phyloP scores from a whole-genome alignment of 2,797 vertebrate genomes.

The Gymnocypris eckloni region DNA sequence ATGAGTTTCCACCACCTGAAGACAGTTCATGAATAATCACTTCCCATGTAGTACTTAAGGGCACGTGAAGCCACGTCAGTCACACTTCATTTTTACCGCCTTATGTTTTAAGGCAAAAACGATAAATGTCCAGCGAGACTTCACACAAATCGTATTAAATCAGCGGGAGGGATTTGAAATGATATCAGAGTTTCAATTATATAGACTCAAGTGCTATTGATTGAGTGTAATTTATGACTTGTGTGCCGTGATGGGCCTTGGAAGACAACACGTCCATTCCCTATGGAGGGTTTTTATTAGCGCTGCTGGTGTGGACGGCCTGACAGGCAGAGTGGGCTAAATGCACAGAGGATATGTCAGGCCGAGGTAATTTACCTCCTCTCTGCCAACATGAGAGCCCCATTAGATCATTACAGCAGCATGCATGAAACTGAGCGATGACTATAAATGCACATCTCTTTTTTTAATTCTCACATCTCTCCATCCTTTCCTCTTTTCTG shows the following conservation, averaged over 20 bases:
- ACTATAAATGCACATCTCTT: constrained; percentile 57
- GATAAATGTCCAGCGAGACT: constrained; percentile 58
- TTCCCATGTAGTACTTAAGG: constrained; percentile 19
- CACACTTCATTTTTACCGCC: constrained; percentile 39
- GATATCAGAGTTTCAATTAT: constrained; percentile 80
- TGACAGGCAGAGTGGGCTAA: constrained; percentile 59
- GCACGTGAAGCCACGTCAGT: constrained; percentile 27
- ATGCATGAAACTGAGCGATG: constrained; percentile 50
- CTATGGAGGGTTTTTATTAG: constrained; percentile 82
- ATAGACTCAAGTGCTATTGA: constrained; percentile 82
- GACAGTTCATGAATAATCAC: constrained; percentile 4
- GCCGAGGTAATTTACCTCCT: constrained; percentile 78
- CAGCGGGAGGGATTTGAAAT: constrained; percentile 70
- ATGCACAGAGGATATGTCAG: constrained; percentile 70
- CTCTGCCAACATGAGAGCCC: constrained; percentile 62
- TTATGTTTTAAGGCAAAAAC: constrained; percentile 55
- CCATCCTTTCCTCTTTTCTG: constrained; percentile 30
- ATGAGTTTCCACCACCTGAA: constrained; percentile 1
- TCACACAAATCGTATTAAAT: constrained; percentile 66
- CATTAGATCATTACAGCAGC: constrained; percentile 72
- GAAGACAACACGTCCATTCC: constrained; percentile 79
- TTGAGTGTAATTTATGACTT: constrained; percentile 81
- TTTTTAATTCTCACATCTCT: constrained; percentile 35
- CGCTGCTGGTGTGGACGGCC: constrained; percentile 69
- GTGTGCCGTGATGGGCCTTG: constrained; percentile 74